Evolutionary conservation across 2,797 vertebrate genomes (phyloP).

Genomic region (Triplophysa bombifrons): DNA sequence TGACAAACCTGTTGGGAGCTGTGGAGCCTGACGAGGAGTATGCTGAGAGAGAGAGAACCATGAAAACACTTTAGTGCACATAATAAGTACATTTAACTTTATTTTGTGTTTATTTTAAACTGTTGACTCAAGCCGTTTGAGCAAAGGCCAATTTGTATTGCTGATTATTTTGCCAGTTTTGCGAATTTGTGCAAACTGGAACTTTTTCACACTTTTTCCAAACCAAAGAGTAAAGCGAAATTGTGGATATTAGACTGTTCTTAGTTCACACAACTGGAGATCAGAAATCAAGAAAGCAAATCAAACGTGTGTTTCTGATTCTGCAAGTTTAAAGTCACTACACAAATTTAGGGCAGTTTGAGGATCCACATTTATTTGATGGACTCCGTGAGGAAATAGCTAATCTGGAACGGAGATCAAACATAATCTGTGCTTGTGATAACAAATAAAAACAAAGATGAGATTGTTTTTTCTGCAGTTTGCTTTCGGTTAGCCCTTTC

Average conservation of each 20-base stretch:
- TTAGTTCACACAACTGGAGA: conserved; percentile 31
- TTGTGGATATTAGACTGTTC: not conserved
- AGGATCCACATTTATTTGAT: conserved; percentile 57
- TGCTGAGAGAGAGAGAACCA: conserved; percentile 66
- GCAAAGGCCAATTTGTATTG: not conserved
- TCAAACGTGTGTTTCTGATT: conserved; percentile 25
- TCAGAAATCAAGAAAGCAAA: conserved; percentile 45
- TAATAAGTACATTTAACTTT: too few relatives aligned
- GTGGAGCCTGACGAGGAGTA: conserved; percentile 85
- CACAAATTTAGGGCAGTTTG: conserved; percentile 82
- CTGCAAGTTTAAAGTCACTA: conserved; percentile 48
- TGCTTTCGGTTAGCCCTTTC: not conserved
- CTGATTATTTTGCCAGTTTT: not conserved
- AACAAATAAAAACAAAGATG: conserved; percentile 5
- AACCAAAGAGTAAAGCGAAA: not conserved
- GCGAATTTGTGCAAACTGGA: not conserved
- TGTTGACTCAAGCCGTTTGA: not conserved
- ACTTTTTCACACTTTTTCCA: too few relatives aligned
- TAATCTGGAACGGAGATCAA: conserved; percentile 25
- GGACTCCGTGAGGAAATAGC: conserved; percentile 65
- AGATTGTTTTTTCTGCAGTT: not conserved
- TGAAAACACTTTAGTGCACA: not conserved
- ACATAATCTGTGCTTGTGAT: conserved; percentile 11
- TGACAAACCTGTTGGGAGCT: conserved; percentile 89
- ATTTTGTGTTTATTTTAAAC: not conserved